These are phyloP conservation scores for Sebastes oblongus DNA, from an alignment of 2,797 vertebrate species.

Conservation along the genomic window DNA sequence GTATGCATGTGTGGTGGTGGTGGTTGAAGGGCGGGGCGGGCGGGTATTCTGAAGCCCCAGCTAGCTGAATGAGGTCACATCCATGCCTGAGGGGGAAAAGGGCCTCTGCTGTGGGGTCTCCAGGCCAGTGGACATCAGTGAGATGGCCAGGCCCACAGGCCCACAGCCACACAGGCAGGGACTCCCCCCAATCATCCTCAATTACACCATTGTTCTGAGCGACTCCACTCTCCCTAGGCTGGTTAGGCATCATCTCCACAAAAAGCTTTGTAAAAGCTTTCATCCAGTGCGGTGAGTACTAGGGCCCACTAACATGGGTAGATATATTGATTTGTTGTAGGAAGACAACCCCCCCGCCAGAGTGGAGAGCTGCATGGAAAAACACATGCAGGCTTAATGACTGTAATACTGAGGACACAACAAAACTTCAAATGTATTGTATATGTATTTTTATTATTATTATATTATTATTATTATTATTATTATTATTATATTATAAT, in stretches of 20 bases:
- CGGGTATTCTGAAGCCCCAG: conserved; percentile 42
- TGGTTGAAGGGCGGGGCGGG: conserved; percentile 7
- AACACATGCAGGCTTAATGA: conserved; percentile 35
- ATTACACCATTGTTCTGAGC: conserved; percentile 82
- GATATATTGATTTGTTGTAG: conserved; percentile 85
- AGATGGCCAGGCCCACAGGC: conserved; percentile 54
- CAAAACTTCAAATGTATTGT: background rate
- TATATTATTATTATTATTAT: too few relatives aligned
- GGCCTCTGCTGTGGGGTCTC: conserved; percentile 64
- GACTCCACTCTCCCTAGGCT: conserved; percentile 71
- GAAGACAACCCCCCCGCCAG: conserved; percentile 70
- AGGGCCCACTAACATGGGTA: conserved; percentile 70
- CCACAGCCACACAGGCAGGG: conserved; percentile 57
- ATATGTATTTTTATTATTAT: too few relatives aligned
- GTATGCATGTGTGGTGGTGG: conserved; percentile 35
- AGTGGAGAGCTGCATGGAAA: conserved; percentile 59
- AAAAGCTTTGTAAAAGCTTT: conserved; percentile 83
- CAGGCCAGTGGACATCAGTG: conserved; percentile 73
- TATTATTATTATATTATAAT: too few relatives aligned
- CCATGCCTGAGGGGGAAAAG: conserved; percentile 70
- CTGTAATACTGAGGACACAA: background rate
- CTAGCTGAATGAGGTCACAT: conserved; percentile 78
- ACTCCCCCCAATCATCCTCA: conserved; percentile 70
- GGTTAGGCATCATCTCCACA: conserved; percentile 74
- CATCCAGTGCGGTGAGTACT: conserved; percentile 71